Base-by-base conservation (phyloP, 2,797 vertebrate genomes). In the Corythornis leucogaster region DNA sequence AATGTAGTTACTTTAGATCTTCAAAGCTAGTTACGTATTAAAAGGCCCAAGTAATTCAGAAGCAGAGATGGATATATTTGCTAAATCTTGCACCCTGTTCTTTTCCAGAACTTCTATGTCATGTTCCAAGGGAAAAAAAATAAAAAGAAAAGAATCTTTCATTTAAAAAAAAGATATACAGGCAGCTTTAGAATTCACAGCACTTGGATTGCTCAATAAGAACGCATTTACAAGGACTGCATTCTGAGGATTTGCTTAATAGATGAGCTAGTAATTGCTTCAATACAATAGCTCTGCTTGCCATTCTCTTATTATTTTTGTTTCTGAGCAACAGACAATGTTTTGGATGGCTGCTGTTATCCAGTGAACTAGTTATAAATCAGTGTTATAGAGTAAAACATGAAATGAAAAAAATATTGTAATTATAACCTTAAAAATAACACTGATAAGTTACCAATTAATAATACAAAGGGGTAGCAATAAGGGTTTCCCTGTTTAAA, bases 381-480 rank as follows among this genome's bases (percentile, higher is more conserved):
- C 64, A 76, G 50, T 35, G 15, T 40, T 50, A 26, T 43, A 83
- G 28, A 61, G 57, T 38, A 68, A 89, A 93, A 81, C 64, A 35
- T 76, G 78, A 88, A 84, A 80, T 45, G 48, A 76, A 93, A 95
- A 64, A 94, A 78, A 28, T 28, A 15, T 50, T 45, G 28, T 25
- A 86, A 86, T 83, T 82, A 90, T 71, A 90, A 83, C 82, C 90
- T 96, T 90, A 30, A 86, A n/a, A 96, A 95, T 71, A 83, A 83
- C 61, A 91, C 94, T 92, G 92, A 97, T 94, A 92, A 95, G 84
- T 66, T 48, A 67, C 58, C 89, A 89, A 94, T 97, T 96, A 97
- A 92, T 87, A 96, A 77, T 59, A 24, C 5, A 9, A 74, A 67
- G 22, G 54, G n/a, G 67, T 61, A 78, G 71, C 48, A 91, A 83